These are phyloP conservation scores for Sarcophaga rosellei DNA, from an alignment of 2,888 invertebrate species.

Conservation along the genomic window DNA sequence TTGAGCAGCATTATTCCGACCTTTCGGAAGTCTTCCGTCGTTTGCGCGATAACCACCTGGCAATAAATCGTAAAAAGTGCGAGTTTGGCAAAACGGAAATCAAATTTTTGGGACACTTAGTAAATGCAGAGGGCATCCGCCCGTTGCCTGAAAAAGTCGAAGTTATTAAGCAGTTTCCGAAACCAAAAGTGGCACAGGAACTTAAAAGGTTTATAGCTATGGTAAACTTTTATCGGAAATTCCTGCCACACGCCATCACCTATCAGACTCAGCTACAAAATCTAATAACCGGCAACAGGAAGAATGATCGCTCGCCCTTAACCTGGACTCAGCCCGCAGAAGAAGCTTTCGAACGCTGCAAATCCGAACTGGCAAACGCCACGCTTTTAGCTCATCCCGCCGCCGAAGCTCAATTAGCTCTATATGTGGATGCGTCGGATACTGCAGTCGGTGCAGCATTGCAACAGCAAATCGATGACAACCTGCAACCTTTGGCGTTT, in stretches of 20 bases:
- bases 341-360: conserved; percentile 40
- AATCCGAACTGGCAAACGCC: conserved; percentile 46
- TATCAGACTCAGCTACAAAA: conserved; percentile 42
- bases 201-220: no score
- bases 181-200: no score
- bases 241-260: conserved; percentile 36
- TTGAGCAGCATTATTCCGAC: conserved; percentile 59
- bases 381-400: conserved; percentile 44
- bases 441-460: background rate
- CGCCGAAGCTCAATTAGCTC: conserved; percentile 17
- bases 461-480: conserved; percentile 53
- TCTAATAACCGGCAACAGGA: no score
- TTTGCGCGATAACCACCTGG: conserved; percentile 7
- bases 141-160: conserved; percentile 53
- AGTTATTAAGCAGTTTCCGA: conserved; percentile 34
- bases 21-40: conserved; percentile 62
- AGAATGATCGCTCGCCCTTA: conserved; percentile 7
- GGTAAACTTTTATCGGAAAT: conserved; percentile 65
- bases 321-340: conserved; percentile 41
- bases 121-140: conserved; percentile 55
- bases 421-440: conserved; percentile 58
- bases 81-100: conserved; percentile 39
- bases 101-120: conserved; percentile 55
- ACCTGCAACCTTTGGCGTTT: conserved; percentile 52
- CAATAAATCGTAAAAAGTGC: conserved; percentile 47